Conservation (phyloP, 2,797 vertebrate genomes). For the Gymnodraco acuticeps region DNA sequence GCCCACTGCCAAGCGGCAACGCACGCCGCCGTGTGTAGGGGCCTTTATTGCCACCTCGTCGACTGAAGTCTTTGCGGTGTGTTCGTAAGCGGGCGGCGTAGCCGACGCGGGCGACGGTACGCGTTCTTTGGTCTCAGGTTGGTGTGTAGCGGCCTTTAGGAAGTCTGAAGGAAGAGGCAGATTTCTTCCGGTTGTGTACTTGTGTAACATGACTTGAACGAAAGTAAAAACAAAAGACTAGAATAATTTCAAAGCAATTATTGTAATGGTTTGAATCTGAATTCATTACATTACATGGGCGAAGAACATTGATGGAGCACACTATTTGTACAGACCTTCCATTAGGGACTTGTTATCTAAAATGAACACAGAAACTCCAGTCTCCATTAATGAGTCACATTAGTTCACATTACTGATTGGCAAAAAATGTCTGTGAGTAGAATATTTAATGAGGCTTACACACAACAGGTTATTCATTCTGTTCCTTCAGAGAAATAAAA, state of each 20-base stretch:
- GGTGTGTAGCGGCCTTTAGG: no score
- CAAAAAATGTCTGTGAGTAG: background rate
- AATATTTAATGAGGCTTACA: constrained; percentile 18
- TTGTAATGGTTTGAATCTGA: constrained; percentile 11
- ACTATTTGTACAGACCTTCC: constrained; percentile 7
- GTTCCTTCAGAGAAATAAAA: constrained; percentile 6
- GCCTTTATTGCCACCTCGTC: no score
- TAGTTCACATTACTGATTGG: constrained; percentile 11
- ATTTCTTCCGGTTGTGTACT: no score
- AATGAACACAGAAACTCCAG: background rate
- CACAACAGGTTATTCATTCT: background rate
- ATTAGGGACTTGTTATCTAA: constrained; percentile 14
- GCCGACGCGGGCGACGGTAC: no score
- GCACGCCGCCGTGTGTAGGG: no score
- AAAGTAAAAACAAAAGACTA: constrained; percentile 4
- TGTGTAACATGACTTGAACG: constrained; percentile 6
- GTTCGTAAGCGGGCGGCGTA: no score
- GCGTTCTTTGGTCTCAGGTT: no score
- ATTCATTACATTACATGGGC: constrained; percentile 9
- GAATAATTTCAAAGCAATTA: constrained; percentile 2
- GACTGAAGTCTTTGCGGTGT: no score
- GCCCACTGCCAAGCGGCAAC: no score
- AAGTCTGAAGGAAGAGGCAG: no score
- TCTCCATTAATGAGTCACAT: constrained; percentile 36
- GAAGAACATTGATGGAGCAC: constrained; percentile 1